Conservation (phyloP, 1,140 invertebrate genomes). For the Caenorhabditis elegans region WBcel235 BX284602.5:11011001-11011500, state of each 20-base stretch:
- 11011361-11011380: constrained; percentile 78
- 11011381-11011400: constrained; percentile 91
- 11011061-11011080: constrained; percentile 90
- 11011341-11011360: neutral
- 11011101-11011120: constrained; percentile 99
- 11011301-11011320: neutral
- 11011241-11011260: constrained; percentile 99
- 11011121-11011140: constrained; percentile 97
- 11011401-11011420: constrained; percentile 99
- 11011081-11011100: constrained; percentile 98
- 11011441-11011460: constrained; percentile 89
- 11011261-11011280: constrained; percentile 96
- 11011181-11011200: constrained; percentile 97
- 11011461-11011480: constrained; percentile 85
- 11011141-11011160: constrained; percentile 90
- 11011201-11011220: constrained; percentile 85
- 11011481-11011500: constrained; percentile 99
- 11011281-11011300: constrained; percentile 70
- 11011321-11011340: too few species aligned
- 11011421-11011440: constrained; percentile 96
- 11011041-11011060: constrained; percentile 87
- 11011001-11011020: too few species aligned
- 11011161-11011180: constrained; percentile 92
- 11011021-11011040: neutral
- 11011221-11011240: constrained; percentile 98